These are phyloP conservation scores for Denticeps clupeoides DNA, from an alignment of 2,797 vertebrate genomes.

Conservation along the genomic window DNA sequence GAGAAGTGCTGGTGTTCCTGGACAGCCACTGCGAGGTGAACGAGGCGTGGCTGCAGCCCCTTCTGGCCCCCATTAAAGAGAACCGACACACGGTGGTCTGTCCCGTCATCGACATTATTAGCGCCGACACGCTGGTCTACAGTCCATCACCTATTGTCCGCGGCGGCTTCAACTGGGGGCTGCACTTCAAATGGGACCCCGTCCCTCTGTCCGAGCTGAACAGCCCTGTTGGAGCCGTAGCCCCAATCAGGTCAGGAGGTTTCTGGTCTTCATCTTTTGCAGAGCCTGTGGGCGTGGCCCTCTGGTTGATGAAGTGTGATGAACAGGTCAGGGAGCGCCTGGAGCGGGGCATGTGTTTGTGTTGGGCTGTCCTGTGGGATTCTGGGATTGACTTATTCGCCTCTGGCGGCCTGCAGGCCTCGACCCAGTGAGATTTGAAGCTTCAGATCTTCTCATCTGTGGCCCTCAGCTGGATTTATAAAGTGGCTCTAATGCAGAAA, in stretches of 20 bases:
- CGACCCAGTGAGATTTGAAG: no score
- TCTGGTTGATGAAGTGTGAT: no score
- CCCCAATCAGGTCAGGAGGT: slow-evolving; percentile 63
- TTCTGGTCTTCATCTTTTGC: no score
- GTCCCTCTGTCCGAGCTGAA: slow-evolving; percentile 73
- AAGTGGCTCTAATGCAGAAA: no score
- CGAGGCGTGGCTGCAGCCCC: slow-evolving; percentile 76
- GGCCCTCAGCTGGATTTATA: no score
- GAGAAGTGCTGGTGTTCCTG: slow-evolving; percentile 87
- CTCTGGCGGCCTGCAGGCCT: no score
- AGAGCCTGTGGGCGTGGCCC: no score
- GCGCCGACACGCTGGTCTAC: slow-evolving; percentile 83
- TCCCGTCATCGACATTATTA: slow-evolving; percentile 95
- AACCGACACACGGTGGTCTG: slow-evolving; percentile 76
- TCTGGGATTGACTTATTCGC: no score
- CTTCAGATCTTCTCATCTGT: no score
- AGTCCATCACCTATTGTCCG: slow-evolving; percentile 85
- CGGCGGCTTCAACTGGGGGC: slow-evolving; percentile 95
- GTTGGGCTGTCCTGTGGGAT: no score
- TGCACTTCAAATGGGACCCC: slow-evolving; percentile 97
- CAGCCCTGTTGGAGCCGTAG: slow-evolving; percentile 61
- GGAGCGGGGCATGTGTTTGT: no score
- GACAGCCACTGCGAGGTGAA: slow-evolving; percentile 98
- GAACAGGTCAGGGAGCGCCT: no score
- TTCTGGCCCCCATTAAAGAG: slow-evolving; percentile 64